Percentiles rank a stretch among this genome's conserved stretches.
Evolutionary conservation across 2,888 invertebrate genomes (phyloP).

Genomic region (Monochamus alternatus): DNA sequence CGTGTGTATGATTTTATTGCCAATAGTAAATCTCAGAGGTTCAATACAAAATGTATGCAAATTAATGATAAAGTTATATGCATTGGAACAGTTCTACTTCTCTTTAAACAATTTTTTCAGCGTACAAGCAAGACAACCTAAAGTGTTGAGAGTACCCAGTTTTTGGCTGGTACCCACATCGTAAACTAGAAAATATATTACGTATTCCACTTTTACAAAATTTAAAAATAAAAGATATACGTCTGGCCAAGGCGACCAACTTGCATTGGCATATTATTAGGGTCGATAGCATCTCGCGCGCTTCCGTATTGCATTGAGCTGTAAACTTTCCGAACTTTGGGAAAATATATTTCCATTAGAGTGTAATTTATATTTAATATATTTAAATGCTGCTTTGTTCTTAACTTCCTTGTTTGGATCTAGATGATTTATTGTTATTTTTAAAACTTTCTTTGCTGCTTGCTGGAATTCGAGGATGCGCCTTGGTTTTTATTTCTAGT

Average conservation of each 20-base stretch:
- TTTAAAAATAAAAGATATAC: constrained; percentile 51
- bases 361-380: neutral
- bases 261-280: constrained; percentile 45
- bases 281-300: constrained; percentile 46
- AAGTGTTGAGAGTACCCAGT: constrained; percentile 15
- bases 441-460: too few relatives aligned
- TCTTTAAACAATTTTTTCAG: too few relatives aligned
- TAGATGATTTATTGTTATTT: too few relatives aligned
- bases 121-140: neutral
- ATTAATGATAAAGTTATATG: too few relatives aligned
- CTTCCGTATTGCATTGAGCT: constrained; percentile 35
- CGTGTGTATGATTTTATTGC: too few relatives aligned
- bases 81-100: too few relatives aligned
- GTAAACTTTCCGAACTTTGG: constrained; percentile 28
- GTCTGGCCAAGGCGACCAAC: constrained; percentile 43
- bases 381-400: too few relatives aligned
- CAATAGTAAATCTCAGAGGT: too few relatives aligned
- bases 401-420: too few relatives aligned
- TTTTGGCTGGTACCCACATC: constrained; percentile 48
- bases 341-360: neutral
- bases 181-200: constrained; percentile 41
- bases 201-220: constrained; percentile 49
- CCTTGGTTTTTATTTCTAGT: too few relatives aligned
- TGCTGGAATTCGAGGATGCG: too few relatives aligned
- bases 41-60: too few relatives aligned